Base-by-base conservation (phyloP, 2,888 invertebrate species). In the Rhamnusium bicolor region DNA sequence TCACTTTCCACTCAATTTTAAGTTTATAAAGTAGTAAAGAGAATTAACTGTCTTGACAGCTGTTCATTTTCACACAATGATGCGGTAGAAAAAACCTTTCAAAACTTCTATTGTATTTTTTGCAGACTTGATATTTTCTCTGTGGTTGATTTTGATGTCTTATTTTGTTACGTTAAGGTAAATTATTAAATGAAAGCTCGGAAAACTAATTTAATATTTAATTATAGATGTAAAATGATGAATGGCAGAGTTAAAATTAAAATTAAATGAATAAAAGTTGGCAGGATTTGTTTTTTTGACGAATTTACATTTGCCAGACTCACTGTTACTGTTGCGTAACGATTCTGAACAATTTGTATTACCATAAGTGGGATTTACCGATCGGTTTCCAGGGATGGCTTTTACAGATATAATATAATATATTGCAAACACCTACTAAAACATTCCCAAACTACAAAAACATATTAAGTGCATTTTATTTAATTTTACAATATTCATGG, bases 11-110 rank as follows among this genome's bases (percentile, higher is more conserved):
- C 51, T 51, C 18, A 19, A 51, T 51, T 18, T 19, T 51, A 51
- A 19, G 51, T 19, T 51, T 51, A 51, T 51, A 51, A 51, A 51
- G 18, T 51, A 16, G 51, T 18, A 51, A 18, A 18, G 8, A 51
- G 51, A 51, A 18, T 51, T 18, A 51, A 51, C 51, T 51, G 51
- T 2, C 16, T 16, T 51, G 51, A 18, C 51, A 18, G 51, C 51
- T 51, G 51, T 51, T 51, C 18, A 51, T 51, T 51, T 51, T 51
- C 51, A 51, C 51, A 51, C 51, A 51, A 51, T 51, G 16, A 51
- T 51, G 51, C 18, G 1, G 16, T 19, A 19, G 51, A 18, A 19
- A 47, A 51, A 51, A 16, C 19, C 18, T 51, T 51, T n/a, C 40
- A 40, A 40, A 40, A 40, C n/a, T 40, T 40, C 40, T 32, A 10